A percentile compares a stretch with the other conserved stretches of the same genome.
Conservation (phyloP, 2,113 vertebrate genomes). For the Mustela nigripes region DNA sequence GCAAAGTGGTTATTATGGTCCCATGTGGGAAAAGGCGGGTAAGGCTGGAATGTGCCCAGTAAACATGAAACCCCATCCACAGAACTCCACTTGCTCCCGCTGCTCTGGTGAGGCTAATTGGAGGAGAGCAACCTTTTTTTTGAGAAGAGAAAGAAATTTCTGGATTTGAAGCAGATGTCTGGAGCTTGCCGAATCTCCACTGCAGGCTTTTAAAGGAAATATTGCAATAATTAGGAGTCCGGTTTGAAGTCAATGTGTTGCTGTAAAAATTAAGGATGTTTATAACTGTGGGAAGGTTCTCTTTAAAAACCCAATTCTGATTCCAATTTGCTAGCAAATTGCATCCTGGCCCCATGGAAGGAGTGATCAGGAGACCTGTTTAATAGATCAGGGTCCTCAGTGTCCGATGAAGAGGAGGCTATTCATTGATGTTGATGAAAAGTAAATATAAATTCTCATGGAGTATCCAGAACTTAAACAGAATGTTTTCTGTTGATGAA, state of each 20-base stretch:
- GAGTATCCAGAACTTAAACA: background rate
- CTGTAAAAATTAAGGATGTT: constrained; percentile 84
- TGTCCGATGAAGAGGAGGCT: background rate
- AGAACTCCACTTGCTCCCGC: constrained; percentile 46
- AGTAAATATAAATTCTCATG: background rate
- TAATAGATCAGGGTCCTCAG: constrained; percentile 55
- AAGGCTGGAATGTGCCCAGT: constrained; percentile 86
- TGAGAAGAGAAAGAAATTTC: constrained; percentile 80
- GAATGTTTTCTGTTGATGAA: constrained; percentile 59
- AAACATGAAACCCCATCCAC: constrained; percentile 84
- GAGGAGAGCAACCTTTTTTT: constrained; percentile 71
- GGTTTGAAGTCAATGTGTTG: constrained; percentile 80
- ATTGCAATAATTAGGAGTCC: constrained; percentile 82
- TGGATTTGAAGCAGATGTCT: constrained; percentile 81
- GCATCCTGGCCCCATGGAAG: constrained; percentile 76
- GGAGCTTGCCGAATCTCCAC: constrained; percentile 77
- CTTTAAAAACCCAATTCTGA: constrained; percentile 80
- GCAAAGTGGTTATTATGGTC: constrained; percentile 85
- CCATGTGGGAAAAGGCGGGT: constrained; percentile 85
- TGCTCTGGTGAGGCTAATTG: constrained; percentile 73
- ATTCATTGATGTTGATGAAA: constrained; percentile 68
- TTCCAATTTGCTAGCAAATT: constrained; percentile 80
- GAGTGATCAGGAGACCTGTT: constrained; percentile 33
- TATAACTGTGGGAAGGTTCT: constrained; percentile 78
- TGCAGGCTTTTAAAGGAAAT: constrained; percentile 82